Percentiles rank a stretch among this genome's conserved stretches.
phyloP scores from a whole-genome alignment of 2,888 invertebrate species.

The Cephus nigrinus region DNA sequence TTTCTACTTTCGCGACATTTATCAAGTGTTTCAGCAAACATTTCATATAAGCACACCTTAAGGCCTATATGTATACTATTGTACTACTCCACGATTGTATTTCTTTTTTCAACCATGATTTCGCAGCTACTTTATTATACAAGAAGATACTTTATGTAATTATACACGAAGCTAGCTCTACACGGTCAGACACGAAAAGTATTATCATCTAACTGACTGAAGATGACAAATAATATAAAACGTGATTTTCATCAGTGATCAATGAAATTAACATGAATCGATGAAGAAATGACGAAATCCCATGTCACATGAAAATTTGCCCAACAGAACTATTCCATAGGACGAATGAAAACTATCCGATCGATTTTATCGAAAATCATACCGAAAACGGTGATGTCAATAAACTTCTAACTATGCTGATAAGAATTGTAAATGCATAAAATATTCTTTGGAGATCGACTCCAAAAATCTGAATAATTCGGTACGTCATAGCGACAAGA shows the following conservation, averaged over 20 bases:
- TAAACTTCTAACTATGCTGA: background rate
- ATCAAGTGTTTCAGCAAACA: slow-evolving; percentile 52
- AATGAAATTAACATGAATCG: background rate
- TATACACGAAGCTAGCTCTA: slow-evolving; percentile 37
- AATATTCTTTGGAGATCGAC: background rate
- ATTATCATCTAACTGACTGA: slow-evolving; percentile 18
- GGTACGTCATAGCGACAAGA: background rate
- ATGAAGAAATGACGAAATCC: background rate
- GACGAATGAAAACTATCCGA: background rate
- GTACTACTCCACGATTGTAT: slow-evolving; percentile 35
- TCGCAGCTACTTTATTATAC: slow-evolving; percentile 22
- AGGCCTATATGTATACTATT: slow-evolving; percentile 35
- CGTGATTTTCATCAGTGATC: background rate
- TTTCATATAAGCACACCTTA: slow-evolving; percentile 42
- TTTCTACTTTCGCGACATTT: slow-evolving; percentile 55
- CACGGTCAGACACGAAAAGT: slow-evolving; percentile 32
- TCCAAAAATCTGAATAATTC: background rate
- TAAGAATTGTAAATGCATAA: background rate
- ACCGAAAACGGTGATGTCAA: background rate
- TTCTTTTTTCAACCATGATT: slow-evolving; percentile 1
- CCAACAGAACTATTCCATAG: background rate
- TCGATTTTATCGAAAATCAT: background rate
- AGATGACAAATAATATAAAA: background rate
- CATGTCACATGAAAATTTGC: background rate
- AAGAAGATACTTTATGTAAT: slow-evolving; percentile 27